Base-by-base conservation (phyloP, 2,888 invertebrate genomes). In the Anthophora plumipes region DNA sequence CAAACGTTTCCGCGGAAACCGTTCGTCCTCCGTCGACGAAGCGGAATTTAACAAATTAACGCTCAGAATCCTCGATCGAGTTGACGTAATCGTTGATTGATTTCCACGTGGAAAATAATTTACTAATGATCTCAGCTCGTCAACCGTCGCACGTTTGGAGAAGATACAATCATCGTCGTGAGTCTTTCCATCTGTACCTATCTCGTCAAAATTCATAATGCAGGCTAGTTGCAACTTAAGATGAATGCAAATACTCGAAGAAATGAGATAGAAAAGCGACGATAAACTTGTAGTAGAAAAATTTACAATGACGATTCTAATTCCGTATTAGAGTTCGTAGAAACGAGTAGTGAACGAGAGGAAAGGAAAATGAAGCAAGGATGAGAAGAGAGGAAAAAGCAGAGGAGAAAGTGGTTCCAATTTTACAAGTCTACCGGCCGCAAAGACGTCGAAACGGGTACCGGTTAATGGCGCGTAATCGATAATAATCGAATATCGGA, bases 401-500 rank as follows among this genome's bases (percentile, higher is more conserved):
- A 17, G 12, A 11, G 25, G 59, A 52, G 68, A 61, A 66, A 60
- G 70, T 59, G 75, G 60, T 48, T 59, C 11, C 31, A 60, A 72
- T 63, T 77, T 77, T 46, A 48, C 59, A 64, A 52, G 60, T 9
- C 57, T 37, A 73, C 59, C 46, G 50, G 31, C 25, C 52, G 41
- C 43, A 37, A 39, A 75, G 64, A 76, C 66, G 54, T 77, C 80
- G 64, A 77, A 75, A 76, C 66, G 63, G 67, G 50, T 11, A 60
- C 61, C 67, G 69, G 63, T 73, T 87, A 88, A 89, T 87, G 78
- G 85, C 82, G 60, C 77, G 81, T 84, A 84, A 89, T 89, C 88
- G 88, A 85, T 89, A 84, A 87, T 88, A 86, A 90, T 90, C 79
- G 85, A 87, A 85, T 85, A 69, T 69, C 77, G 71, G 68, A 79